Percentiles rank a stretch among this genome's conserved stretches.
These are phyloP conservation scores for Trinorchestia longiramus DNA, from an alignment of 1,140 invertebrate genomes.

Conservation along the genomic window DNA sequence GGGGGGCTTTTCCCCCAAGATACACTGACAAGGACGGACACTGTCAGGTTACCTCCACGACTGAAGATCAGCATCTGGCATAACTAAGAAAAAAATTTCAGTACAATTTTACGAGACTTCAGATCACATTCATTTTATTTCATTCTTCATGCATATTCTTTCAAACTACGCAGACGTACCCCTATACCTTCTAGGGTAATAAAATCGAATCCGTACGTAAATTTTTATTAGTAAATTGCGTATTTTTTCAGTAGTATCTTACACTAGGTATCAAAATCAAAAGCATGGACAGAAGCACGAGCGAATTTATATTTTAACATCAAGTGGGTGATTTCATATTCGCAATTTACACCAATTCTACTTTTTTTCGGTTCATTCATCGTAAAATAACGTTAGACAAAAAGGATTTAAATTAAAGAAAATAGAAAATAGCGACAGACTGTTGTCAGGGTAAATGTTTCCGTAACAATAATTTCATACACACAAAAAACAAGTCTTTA, in stretches of 20 bases:
- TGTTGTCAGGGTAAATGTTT: neutral
- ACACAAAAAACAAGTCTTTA: neutral
- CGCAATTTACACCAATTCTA: neutral
- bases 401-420: neutral
- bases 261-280: neutral
- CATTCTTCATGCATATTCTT: neutral
- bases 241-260: neutral
- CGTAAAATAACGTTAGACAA: neutral
- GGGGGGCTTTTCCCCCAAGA: neutral
- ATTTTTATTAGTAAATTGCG: conserved; percentile 10
- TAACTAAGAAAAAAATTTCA: neutral
- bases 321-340: neutral
- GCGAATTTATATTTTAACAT: neutral
- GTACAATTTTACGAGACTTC: neutral
- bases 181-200: neutral
- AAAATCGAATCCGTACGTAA: neutral
- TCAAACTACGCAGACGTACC: neutral
- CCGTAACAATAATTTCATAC: neutral
- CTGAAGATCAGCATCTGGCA: neutral
- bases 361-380: neutral
- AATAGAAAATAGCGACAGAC: neutral
- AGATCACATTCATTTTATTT: neutral
- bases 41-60: neutral
- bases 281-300: neutral
- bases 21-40: neutral